phyloP scores from a whole-genome alignment of 2,888 invertebrate genomes.

The Perdita meconis region DNA sequence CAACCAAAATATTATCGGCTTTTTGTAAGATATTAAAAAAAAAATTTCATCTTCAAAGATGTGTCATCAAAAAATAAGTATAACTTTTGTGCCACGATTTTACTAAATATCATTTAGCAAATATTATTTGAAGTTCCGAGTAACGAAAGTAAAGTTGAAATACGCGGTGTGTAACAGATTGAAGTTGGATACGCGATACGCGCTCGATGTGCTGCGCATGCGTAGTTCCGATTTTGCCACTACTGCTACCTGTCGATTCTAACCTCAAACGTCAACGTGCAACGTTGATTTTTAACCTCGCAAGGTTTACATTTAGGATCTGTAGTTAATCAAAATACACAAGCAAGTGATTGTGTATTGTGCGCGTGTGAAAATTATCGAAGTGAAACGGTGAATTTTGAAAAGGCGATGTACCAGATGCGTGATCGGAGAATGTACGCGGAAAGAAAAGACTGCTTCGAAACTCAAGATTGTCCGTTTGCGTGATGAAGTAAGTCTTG shows the following conservation, averaged over 20 bases:
- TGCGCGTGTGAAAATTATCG: conserved; percentile 25
- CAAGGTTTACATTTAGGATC: conserved; percentile 42
- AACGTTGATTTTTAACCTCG: conserved; percentile 65
- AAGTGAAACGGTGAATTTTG: conserved; percentile 21
- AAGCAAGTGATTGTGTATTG: conserved; percentile 10
- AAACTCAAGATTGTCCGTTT: conserved; percentile 55
- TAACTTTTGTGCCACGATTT: no score
- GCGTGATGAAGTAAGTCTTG: conserved; percentile 69
- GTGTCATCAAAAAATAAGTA: no score
- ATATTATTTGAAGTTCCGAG: no score
- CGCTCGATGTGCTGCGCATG: conserved; percentile 65
- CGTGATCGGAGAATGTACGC: conserved; percentile 40
- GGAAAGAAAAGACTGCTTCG: conserved; percentile 43
- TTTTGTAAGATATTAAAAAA: no score
- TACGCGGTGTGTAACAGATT: conserved; percentile 36
- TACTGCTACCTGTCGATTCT: conserved; percentile 81
- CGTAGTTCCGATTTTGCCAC: conserved; percentile 48
- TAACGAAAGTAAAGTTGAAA: conserved; percentile 30
- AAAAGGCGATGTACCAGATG: conserved; percentile 35
- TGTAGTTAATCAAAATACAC: conserved; percentile 14
- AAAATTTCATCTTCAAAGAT: no score
- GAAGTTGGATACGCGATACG: conserved; percentile 46
- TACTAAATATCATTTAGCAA: no score
- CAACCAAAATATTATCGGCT: no score
- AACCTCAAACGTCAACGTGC: conserved; percentile 80